phyloP scores from a whole-genome alignment of 92 coral and sea anemone species.

The Isaurus tuberculatus region DNA sequence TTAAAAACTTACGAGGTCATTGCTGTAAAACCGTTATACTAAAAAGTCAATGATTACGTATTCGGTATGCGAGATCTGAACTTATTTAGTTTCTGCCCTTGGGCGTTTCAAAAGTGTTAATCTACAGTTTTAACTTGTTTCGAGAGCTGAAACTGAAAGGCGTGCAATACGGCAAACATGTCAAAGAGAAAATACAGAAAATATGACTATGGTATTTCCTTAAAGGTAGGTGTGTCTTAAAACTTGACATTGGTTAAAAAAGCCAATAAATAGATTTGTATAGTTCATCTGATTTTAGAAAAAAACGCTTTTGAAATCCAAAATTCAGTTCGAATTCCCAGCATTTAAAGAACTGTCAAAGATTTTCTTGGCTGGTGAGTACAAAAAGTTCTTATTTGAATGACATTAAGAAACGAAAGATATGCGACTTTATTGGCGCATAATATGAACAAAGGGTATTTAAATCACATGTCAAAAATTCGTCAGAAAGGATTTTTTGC shows the following conservation, averaged over 20 bases:
- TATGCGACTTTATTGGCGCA: constrained; percentile 12
- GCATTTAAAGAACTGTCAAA: neutral
- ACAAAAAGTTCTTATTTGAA: neutral
- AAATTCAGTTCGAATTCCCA: too few species aligned
- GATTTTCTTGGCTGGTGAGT: neutral
- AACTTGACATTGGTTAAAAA: neutral
- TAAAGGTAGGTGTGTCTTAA: neutral
- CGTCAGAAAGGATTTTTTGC: neutral
- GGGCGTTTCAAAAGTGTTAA: neutral
- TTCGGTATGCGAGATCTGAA: neutral
- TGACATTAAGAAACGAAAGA: constrained; percentile 28
- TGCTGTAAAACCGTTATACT: neutral
- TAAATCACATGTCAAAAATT: constrained; percentile 16
- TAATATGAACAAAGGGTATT: neutral
- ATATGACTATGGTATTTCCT: neutral
- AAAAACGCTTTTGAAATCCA: too few species aligned
- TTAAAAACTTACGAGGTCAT: too few species aligned
- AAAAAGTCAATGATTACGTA: neutral
- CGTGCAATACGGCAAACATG: neutral
- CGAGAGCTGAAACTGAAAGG: neutral
- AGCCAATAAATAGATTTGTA: neutral
- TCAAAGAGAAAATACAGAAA: neutral
- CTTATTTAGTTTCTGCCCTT: neutral
- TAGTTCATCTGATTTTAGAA: neutral
- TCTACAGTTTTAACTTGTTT: too few species aligned